Evolutionary conservation across 2,797 vertebrate species (phyloP).

Genomic region (Falco berigora): DNA sequence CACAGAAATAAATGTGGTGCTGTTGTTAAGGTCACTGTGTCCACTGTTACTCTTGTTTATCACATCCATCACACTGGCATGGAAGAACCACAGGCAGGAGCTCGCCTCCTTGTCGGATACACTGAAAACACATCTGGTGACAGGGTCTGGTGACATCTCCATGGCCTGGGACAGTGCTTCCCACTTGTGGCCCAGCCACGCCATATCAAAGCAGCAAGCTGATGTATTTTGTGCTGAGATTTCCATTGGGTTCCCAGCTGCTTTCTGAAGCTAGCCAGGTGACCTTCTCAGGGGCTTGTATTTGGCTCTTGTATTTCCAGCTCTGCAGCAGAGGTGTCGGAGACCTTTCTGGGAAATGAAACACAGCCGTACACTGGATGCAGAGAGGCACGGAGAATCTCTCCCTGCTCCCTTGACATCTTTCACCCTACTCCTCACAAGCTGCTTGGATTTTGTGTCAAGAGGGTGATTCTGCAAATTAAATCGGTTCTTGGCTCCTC

Average conservation of each 20-base stretch:
- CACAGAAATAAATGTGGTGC: not conserved
- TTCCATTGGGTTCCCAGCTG: not conserved
- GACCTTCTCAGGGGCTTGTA: not conserved
- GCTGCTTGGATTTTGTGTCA: constrained; percentile 48
- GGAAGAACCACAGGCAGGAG: not conserved
- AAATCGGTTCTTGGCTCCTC: constrained; percentile 41
- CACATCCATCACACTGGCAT: not conserved
- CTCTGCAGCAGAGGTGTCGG: not conserved
- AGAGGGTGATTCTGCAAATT: constrained; percentile 60
- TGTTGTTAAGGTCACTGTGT: not conserved
- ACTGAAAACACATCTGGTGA: rapidly evolving
- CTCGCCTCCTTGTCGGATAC: not conserved
- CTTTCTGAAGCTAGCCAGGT: not conserved
- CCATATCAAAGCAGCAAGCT: not conserved
- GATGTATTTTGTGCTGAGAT: not conserved
- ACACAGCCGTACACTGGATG: not conserved
- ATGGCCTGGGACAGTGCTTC: not conserved
- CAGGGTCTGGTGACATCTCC: not conserved
- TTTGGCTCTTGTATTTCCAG: not conserved
- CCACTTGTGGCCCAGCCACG: not conserved
- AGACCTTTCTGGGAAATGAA: not conserved
- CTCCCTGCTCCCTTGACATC: constrained; percentile 20
- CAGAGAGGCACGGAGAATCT: not conserved
- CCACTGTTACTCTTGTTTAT: not conserved
- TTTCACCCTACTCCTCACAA: not conserved